Evolutionary conservation across 2,888 invertebrate genomes (phyloP).

Genomic region (Caenorhabditis virilis): DNA sequence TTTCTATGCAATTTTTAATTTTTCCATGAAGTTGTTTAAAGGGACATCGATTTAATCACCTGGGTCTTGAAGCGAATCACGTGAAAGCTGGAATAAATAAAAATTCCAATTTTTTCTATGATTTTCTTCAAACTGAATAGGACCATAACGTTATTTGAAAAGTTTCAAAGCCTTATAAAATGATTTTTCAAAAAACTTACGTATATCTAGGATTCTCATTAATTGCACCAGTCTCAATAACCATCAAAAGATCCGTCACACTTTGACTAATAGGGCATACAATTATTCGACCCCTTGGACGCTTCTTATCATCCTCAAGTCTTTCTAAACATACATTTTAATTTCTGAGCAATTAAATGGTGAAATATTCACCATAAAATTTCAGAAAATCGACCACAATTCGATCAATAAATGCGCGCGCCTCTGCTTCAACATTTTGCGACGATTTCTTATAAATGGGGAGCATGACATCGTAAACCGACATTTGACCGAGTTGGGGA

Average conservation of each 20-base stretch:
- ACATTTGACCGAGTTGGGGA: constrained; percentile 16
- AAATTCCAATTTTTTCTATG: too few species aligned
- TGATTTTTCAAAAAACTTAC: constrained; percentile 5
- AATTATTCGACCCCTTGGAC: constrained; percentile 6
- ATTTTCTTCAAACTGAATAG: too few species aligned
- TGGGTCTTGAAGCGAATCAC: too few species aligned
- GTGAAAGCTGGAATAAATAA: too few species aligned
- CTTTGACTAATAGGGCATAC: constrained; percentile 15
- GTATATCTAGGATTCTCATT: constrained; percentile 6
- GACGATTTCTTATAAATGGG: constrained; percentile 8
- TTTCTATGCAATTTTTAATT: background rate
- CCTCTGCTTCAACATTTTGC: constrained; percentile 13
- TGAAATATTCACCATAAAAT: constrained; percentile 23
- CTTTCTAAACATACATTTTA: background rate
- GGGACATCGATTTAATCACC: too few species aligned
- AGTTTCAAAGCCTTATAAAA: too few species aligned
- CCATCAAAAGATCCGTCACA: constrained; percentile 11
- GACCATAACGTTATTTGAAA: too few species aligned
- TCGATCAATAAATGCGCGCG: constrained; percentile 14
- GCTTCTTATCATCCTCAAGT: background rate
- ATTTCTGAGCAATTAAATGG: background rate
- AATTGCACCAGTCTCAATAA: constrained; percentile 8
- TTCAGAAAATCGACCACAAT: constrained; percentile 14
- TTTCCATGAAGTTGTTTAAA: too few species aligned
- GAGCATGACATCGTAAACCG: constrained; percentile 28